A percentile compares a stretch with the other conserved stretches of the same genome.
These are phyloP conservation scores for Deilephila elpenor DNA, from an alignment of 2,888 invertebrate genomes.

Conservation along the genomic window DNA sequence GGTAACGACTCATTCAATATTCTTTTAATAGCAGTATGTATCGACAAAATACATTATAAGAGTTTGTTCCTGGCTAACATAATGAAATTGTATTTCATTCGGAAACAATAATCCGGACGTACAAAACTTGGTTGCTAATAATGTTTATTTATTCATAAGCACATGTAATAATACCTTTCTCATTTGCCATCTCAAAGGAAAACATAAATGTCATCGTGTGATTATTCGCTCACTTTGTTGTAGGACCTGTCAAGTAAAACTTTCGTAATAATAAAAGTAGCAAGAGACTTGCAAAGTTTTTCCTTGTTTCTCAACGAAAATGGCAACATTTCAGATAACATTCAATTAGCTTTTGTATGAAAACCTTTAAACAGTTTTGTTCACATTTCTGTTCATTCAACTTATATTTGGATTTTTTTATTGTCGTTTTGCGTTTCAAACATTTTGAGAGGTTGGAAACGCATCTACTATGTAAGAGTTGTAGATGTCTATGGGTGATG, in stretches of 20 bases:
- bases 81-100: neutral
- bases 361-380: conserved; percentile 38
- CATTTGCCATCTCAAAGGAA: conserved; percentile 41
- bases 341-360: conserved; percentile 64
- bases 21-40: neutral
- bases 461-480: no score
- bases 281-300: conserved; percentile 54
- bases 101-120: neutral
- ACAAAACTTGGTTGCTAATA: neutral
- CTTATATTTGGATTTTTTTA: neutral
- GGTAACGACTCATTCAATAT: no score
- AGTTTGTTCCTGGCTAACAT: neutral
- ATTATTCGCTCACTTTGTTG: conserved; percentile 55
- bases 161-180: conserved; percentile 27
- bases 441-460: neutral
- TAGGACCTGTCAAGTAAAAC: conserved; percentile 58
- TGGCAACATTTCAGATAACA: conserved; percentile 64
- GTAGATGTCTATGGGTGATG: no score
- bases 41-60: neutral
- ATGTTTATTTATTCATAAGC: conserved; percentile 2
- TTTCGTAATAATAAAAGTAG: conserved; percentile 70
- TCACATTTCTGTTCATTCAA: conserved; percentile 7
- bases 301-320: conserved; percentile 49
- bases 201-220: conserved; percentile 55
- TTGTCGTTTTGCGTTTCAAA: no score